phyloP scores from a whole-genome alignment of 2,888 invertebrate species.

The Caenorhabditis zanzibari region DNA sequence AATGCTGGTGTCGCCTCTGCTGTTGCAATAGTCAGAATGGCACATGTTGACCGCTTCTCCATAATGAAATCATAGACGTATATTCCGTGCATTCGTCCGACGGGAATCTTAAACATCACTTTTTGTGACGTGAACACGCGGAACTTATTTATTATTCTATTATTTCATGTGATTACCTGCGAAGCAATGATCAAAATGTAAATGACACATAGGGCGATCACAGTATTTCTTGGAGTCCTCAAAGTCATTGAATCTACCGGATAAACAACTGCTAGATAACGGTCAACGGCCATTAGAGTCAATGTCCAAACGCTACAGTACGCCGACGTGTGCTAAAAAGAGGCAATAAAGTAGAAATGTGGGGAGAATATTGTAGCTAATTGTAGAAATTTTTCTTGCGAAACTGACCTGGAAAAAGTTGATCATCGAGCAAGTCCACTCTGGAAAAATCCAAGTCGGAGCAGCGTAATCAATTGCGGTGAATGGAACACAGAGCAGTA shows the following conservation, averaged over 20 bases:
- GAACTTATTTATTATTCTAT: background rate
- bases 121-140: background rate
- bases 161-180: slow-evolving; percentile 67
- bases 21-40: slow-evolving; percentile 79
- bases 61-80: slow-evolving; percentile 79
- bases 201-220: slow-evolving; percentile 72
- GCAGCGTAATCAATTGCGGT: slow-evolving; percentile 93
- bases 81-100: slow-evolving; percentile 74
- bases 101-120: slow-evolving; percentile 66
- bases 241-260: slow-evolving; percentile 87
- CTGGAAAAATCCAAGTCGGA: slow-evolving; percentile 93
- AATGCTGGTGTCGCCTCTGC: slow-evolving; percentile 73
- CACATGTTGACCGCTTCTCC: slow-evolving; percentile 80
- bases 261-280: slow-evolving; percentile 94
- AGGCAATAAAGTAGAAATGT: slow-evolving; percentile 7
- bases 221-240: slow-evolving; percentile 79
- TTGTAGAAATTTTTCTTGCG: background rate
- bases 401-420: slow-evolving; percentile 88
- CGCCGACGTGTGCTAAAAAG: slow-evolving; percentile 89
- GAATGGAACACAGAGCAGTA: slow-evolving; percentile 95
- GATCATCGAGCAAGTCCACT: slow-evolving; percentile 92
- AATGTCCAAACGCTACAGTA: slow-evolving; percentile 95
- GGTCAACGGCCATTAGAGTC: slow-evolving; percentile 94
- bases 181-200: slow-evolving; percentile 79
- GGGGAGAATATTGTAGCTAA: slow-evolving; percentile 24